phyloP scores from a whole-genome alignment of 2,797 vertebrate genomes.

The Tapirus indicus region DNA sequence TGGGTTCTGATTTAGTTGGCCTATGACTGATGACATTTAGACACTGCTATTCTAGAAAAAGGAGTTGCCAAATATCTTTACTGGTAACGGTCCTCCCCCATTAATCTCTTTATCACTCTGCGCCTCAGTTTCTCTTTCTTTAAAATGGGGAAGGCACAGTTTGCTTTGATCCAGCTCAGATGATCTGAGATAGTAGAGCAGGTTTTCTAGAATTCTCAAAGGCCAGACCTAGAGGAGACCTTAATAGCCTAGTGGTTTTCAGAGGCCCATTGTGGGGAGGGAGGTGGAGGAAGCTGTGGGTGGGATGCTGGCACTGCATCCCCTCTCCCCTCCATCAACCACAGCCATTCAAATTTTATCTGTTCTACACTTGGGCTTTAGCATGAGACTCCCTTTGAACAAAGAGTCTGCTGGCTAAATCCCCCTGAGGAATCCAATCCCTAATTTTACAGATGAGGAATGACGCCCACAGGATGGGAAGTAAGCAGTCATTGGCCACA shows the following conservation, averaged over 20 bases:
- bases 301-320: neutral
- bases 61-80: neutral
- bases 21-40: neutral
- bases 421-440: neutral
- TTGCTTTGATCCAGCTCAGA: neutral
- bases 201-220: conserved; percentile 17
- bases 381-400: neutral
- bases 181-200: neutral
- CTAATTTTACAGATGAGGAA: conserved; percentile 16
- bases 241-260: neutral
- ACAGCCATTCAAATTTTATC: neutral
- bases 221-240: neutral
- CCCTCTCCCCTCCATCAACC: neutral
- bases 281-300: neutral
- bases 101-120: neutral
- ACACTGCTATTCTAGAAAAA: neutral
- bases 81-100: neutral
- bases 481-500: neutral
- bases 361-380: neutral
- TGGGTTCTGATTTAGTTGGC: neutral
- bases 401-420: neutral
- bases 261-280: neutral
- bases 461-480: neutral
- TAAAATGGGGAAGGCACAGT: neutral
- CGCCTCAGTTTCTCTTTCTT: conserved; percentile 1